Conservation (phyloP, 2,888 invertebrate genomes). For the Tetropium fuscum region DNA sequence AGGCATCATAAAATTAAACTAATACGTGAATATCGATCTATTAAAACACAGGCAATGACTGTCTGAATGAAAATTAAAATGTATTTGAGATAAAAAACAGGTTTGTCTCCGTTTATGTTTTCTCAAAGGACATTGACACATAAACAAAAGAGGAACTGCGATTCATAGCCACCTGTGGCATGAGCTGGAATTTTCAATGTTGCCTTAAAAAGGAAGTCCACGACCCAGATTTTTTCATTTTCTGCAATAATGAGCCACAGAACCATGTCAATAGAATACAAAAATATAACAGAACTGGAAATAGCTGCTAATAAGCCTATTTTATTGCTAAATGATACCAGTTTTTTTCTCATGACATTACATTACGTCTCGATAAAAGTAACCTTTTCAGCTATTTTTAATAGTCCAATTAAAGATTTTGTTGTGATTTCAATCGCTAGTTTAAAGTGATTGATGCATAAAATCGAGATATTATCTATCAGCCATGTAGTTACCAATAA, state of each 20-base stretch:
- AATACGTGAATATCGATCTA: no score
- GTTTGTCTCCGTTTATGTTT: conserved; percentile 14
- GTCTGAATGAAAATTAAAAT: neutral
- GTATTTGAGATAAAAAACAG: conserved; percentile 2
- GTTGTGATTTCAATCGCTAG: conserved; percentile 4
- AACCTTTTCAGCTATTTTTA: conserved; percentile 10
- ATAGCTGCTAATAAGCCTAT: conserved; percentile 1
- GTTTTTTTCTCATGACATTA: neutral
- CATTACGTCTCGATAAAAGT: neutral
- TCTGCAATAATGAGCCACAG: conserved; percentile 34
- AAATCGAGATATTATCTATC: neutral
- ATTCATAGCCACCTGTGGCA: conserved; percentile 23
- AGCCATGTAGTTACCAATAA: neutral
- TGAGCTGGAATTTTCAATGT: conserved; percentile 29
- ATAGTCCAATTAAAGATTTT: conserved; percentile 10
- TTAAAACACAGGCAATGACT: no score
- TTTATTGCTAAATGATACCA: conserved; percentile 15
- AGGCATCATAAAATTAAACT: no score
- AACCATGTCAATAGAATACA: conserved; percentile 39
- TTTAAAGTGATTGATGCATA: conserved; percentile 11
- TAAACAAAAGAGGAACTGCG: conserved; percentile 34
- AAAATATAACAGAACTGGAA: conserved; percentile 12
- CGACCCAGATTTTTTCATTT: conserved; percentile 43
- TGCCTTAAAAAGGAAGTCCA: conserved; percentile 36
- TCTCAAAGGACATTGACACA: conserved; percentile 27